Evolutionary conservation across 2,113 vertebrate genomes (phyloP), one percentile per base, ranked within the genome.

Genomic region (Archilochus colubris): DNA sequence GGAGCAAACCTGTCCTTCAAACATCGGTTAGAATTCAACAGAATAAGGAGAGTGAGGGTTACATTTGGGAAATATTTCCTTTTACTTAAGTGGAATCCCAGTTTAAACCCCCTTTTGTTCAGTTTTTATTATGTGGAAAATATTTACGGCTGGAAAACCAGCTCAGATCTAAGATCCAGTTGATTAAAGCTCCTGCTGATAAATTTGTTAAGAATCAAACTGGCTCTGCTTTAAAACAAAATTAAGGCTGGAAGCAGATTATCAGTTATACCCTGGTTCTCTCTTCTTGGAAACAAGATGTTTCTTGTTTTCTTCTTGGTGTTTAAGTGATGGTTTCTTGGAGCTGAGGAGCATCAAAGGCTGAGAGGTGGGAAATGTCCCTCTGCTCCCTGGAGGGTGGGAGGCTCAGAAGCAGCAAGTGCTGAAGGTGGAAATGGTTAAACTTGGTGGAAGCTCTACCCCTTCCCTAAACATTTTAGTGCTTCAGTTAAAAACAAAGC

Each of bases 31-130:
- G 86, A 95, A 95, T 31, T 72, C 50, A 66, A 19, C 43, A 89
- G 72, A 85, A 67, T 6, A 40, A 55, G 38, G 7, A 28, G 50
- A 63, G 70, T 17, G 61, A 87, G 44, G 64, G 84, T 40, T 88
- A 48, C 64, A 79, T 91, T 38, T 54, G 93, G 62, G 84, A 51
- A 95, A 68, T 64, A 51, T 70, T 84, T 94, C 96, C 80, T 89
- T 96, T 95, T 91, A 19, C 51, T 97, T 83, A 43, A 91, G 27
- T 94, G 69, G 86, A 93, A 94, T 86, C 78, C 74, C 92, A 96
- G 93, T 81, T 89, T 82, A 79, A 93, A 95, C 55, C 87, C 72
- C 59, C 82, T 97, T 97, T 91, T 73, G 85, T 74, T 96, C 74
- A 24, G 31, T 70, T 95, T 96, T 73, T 88, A 54, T 70, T 50